Evolutionary conservation across 2,113 vertebrate genomes (phyloP), one percentile per base, ranked within the genome.

Genomic region (Castor canadensis): DNA sequence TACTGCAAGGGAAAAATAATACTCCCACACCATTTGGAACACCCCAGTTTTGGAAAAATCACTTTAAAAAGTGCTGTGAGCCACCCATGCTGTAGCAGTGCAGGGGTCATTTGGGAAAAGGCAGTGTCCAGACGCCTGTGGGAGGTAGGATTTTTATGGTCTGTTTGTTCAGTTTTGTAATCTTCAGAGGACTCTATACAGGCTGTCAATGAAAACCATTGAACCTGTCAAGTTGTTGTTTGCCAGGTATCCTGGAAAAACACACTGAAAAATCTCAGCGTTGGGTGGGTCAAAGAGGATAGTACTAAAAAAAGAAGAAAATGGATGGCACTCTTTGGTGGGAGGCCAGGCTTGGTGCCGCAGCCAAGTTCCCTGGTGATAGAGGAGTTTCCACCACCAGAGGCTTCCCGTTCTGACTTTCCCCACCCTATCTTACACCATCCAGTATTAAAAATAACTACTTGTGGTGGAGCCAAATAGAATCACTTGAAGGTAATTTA

Each of bases 361-460:
- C 62, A 96, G 97, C 98, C 98, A 98, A 97, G 93, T 98, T 98
- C 98, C 85, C 94, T 67, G 76, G 97, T 98, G 98, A 98, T 96
- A 86, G 97, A 98, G 98, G 96, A 98, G 73, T 98, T 98, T 98
- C 98, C 98, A 98, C n/a, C 94, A 47, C 72, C 43, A 54, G 76
- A 0, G 92, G 97, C 97, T 98, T 96, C 97, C 95, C 96, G 92
- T 98, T 95, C 98, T 96, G 98, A 71, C 93, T 93, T 95, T 93
- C 96, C 87, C 93, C 96, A 58, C 96, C 98, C 96, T 96, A 80
- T 69, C 47, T 96, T 94, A 56, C 85, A 97, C 93, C 89, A 97
- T 97, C 96, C 98, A 97, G 97, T 93, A 93, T 97, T 97, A 97
- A 98, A 98, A 98, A 98, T 98, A 98, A 96, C 83, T 95, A 54